Conservation (phyloP, 1,140 invertebrate species). For the Dendroctonus ponderosae region DNA sequence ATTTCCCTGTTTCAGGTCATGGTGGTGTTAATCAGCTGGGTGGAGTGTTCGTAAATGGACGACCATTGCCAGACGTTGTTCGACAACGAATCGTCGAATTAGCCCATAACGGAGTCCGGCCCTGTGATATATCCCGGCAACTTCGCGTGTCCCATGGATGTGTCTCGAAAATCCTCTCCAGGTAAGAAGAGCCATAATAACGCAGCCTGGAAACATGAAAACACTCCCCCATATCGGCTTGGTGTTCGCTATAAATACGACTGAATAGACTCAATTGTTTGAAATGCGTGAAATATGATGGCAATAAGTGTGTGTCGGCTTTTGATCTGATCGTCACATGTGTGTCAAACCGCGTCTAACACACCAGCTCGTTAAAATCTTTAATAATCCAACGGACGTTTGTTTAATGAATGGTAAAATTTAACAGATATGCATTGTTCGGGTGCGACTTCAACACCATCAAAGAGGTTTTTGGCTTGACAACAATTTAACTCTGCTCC, state of each 20-base stretch:
- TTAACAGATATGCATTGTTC: too few relatives aligned
- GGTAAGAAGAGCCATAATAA: slow-evolving; percentile 60
- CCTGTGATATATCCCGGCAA: slow-evolving; percentile 91
- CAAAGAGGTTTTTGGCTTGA: too few relatives aligned
- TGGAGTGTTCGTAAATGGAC: slow-evolving; percentile 94
- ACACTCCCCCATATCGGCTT: neutral
- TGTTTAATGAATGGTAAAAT: too few relatives aligned
- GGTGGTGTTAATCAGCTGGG: slow-evolving; percentile 95
- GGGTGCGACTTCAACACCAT: too few relatives aligned
- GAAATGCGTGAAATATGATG: neutral
- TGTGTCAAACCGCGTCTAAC: neutral
- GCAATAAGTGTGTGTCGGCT: slow-evolving; percentile 8
- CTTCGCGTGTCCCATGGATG: slow-evolving; percentile 89
- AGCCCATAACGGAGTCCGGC: slow-evolving; percentile 91
- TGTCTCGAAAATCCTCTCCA: slow-evolving; percentile 92
- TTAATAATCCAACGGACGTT: too few relatives aligned
- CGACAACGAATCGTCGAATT: slow-evolving; percentile 93
- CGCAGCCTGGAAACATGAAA: too few relatives aligned
- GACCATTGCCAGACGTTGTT: slow-evolving; percentile 91
- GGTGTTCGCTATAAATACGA: slow-evolving; percentile 8
- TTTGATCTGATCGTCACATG: slow-evolving; percentile 13
- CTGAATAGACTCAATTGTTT: slow-evolving; percentile 11
- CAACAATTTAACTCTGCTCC: too few relatives aligned
- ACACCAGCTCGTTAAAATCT: too few relatives aligned
- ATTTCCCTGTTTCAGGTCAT: slow-evolving; percentile 66